These are phyloP conservation scores for Caenorhabditis sp. DNA, from an alignment of 2,888 invertebrate genomes.

Conservation along the genomic window DNA sequence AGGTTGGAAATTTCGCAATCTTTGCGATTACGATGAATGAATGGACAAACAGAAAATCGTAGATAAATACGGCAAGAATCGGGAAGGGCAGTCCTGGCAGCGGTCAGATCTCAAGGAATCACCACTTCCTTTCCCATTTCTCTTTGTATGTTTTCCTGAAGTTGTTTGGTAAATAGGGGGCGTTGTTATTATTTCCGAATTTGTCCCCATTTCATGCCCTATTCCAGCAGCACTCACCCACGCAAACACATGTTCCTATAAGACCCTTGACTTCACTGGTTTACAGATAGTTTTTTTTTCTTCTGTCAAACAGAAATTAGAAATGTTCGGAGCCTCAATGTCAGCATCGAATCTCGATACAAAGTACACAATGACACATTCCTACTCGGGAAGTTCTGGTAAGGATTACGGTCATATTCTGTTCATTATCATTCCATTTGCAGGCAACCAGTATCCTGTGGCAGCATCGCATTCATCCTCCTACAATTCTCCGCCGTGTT, in stretches of 20 bases:
- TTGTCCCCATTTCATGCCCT: constrained; percentile 1
- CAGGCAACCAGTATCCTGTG: not conserved
- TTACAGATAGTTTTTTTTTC: not conserved
- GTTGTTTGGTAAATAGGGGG: constrained; percentile 19
- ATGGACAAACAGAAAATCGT: constrained; percentile 19
- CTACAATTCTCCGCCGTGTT: constrained; percentile 18
- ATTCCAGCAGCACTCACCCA: constrained; percentile 15
- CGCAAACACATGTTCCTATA: constrained; percentile 17
- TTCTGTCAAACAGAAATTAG: not conserved
- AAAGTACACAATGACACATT: constrained; percentile 1
- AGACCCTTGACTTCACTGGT: not conserved
- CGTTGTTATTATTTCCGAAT: constrained; percentile 5
- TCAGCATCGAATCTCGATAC: not conserved
- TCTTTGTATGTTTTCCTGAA: constrained; percentile 2
- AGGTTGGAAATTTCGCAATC: constrained; percentile 24
- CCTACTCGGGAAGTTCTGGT: not conserved
- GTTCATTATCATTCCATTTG: no score
- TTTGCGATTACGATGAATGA: constrained; percentile 36
- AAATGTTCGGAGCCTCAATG: constrained; percentile 13
- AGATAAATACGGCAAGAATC: constrained; percentile 12
- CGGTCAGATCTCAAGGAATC: constrained; percentile 14
- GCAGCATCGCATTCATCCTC: constrained; percentile 1
- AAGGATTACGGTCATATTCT: no score
- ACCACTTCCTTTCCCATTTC: not conserved
- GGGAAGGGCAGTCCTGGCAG: not conserved